Evolutionary conservation across 2,797 vertebrate genomes (phyloP).

Genomic region (Labroides dimidiatus): DNA sequence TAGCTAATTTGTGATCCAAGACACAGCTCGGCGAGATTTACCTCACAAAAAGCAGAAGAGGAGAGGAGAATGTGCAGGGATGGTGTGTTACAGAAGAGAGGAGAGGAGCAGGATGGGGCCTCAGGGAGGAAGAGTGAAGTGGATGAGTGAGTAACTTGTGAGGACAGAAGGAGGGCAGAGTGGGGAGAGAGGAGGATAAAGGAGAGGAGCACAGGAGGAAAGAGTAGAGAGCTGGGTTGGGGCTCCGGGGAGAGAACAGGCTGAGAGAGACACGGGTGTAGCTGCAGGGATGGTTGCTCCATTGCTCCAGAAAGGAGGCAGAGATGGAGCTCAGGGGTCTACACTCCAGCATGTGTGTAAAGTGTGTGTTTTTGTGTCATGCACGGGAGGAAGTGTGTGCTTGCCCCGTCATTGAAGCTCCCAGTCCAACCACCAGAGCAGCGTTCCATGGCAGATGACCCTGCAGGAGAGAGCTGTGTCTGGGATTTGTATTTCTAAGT

Average conservation of each 20-base stretch:
- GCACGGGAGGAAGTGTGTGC: conserved; percentile 36
- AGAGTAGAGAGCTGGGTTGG: conserved; percentile 55
- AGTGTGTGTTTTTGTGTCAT: conserved; percentile 26
- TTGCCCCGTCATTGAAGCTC: conserved; percentile 61
- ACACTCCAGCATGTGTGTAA: conserved; percentile 17
- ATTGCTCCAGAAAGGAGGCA: conserved; percentile 62
- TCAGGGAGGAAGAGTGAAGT: conserved; percentile 62
- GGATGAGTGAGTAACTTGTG: conserved; percentile 74
- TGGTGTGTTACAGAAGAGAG: conserved; percentile 1
- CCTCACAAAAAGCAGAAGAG: neutral
- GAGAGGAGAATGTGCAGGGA: neutral
- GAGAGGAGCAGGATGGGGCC: conserved; percentile 43
- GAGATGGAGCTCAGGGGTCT: conserved; percentile 55
- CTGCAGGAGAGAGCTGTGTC: conserved; percentile 50
- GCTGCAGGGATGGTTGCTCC: conserved; percentile 70
- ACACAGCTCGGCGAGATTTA: neutral
- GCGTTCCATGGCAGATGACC: conserved; percentile 61
- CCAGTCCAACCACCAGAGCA: conserved; percentile 55
- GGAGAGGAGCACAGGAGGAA: conserved; percentile 45
- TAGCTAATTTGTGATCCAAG: conserved; percentile 11
- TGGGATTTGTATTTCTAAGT: conserved; percentile 9
- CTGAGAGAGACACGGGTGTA: conserved; percentile 54
- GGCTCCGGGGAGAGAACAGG: conserved; percentile 61
- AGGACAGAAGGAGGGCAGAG: conserved; percentile 54
- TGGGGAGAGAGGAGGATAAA: conserved; percentile 33